Base-by-base conservation (phyloP, 2,888 invertebrate species). In the Drosophila infuscata region DNA sequence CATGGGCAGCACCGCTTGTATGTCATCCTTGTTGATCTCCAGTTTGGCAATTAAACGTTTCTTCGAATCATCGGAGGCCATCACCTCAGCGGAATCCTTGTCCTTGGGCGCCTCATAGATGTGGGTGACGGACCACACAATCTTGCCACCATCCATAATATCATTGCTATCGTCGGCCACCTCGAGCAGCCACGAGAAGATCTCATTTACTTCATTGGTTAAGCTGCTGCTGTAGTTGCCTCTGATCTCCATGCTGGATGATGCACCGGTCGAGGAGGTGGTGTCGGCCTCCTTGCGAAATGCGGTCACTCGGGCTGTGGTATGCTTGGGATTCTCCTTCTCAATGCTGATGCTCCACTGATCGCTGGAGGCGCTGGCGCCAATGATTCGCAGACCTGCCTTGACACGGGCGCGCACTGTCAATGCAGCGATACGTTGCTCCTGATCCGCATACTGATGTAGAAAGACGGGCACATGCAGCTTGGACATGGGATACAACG, bases 21-120 rank as follows among this genome's bases (percentile, higher is more conserved):
- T 97, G 91, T 98, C 98, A 92, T 98, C 98, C 92, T 98, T 98
- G 92, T 97, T 97, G 74, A 98, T 97, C 91, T 98, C 97, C 54
- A 98, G 95, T 80, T 97, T 94, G 1, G 97, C 96, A 71, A 97
- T 96, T 52, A 97, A 94, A 91, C 97, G 96, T 80, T 95, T 94
- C 53, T 94, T 93, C 48, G 94, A 93, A 80, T 93, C 92, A 78
- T 93, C 92, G n/a, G 92, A 87, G 17, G 92, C 83, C 17, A 89
- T 82, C 35, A 90, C 88, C 46, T 87, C 89, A 3, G 90, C 60
- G 1, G 91, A 91, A 60, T 92, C 92, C 79, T 92, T 92, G 12
- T 91, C 79, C 63, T 92, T 93, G 73, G 93, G 94, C 91, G 95
- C 93, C 93, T 96, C 95, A 48, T 95, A 94, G 67, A 96, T 95